Percentiles rank a stretch among this genome's conserved stretches.
Conservation (phyloP, 2,113 vertebrate species). For the Erpornis zantholeuca region DNA sequence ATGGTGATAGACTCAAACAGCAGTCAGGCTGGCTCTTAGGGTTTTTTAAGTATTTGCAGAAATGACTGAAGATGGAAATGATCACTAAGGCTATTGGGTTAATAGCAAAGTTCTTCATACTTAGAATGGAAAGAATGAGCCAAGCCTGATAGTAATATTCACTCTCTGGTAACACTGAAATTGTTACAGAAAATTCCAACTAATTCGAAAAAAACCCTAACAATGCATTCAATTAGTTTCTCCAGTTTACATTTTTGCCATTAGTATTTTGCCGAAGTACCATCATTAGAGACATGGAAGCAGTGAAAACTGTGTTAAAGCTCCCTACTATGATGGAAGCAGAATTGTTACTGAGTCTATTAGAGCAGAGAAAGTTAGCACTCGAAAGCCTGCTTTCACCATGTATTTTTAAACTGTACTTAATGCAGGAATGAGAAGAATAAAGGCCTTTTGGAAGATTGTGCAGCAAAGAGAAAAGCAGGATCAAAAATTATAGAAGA, state of each 20-base stretch:
- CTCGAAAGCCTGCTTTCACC: background rate
- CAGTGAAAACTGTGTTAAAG: conserved; percentile 11
- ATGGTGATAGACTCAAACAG: background rate
- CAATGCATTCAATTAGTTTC: background rate
- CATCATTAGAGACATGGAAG: background rate
- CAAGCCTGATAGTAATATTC: background rate
- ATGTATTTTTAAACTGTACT: conserved; percentile 40
- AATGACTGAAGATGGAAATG: background rate
- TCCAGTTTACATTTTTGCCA: background rate
- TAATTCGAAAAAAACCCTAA: background rate
- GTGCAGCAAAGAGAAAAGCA: conserved; percentile 77
- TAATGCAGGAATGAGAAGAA: conserved; percentile 57
- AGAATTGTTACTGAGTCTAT: conserved; percentile 41
- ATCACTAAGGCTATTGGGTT: background rate
- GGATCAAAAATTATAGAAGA: conserved; percentile 69
- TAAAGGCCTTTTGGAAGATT: conserved; percentile 70
- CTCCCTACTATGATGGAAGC: conserved; percentile 50
- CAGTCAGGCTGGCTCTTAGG: background rate
- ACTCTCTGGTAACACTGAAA: background rate
- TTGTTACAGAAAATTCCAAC: background rate
- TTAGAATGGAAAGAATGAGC: background rate
- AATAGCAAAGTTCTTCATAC: background rate
- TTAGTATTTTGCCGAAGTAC: background rate
- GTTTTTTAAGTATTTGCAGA: background rate
- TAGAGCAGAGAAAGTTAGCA: background rate